Base-by-base conservation (phyloP, 2,888 invertebrate species). In the Thymelicus lineola region DNA sequence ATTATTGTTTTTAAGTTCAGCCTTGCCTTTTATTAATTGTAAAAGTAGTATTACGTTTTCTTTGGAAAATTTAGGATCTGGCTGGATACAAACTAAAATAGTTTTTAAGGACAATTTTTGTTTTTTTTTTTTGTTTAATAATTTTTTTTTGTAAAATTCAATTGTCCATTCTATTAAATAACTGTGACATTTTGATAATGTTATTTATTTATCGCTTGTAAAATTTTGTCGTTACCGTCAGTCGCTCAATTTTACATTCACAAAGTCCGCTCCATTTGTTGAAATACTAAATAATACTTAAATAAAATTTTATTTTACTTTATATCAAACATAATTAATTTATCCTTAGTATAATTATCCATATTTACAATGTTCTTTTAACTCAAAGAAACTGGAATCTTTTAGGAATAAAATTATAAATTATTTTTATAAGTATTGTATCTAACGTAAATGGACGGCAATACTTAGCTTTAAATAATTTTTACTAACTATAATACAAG, bases 321-420 rank as follows among this genome's bases (percentile, higher is more conserved):
- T 10, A 53, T 3, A 20, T 20, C 15, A 7, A 50, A 50, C 7
- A 55, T 42, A 28, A 55, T 42, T 61, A 53, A 20, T 62, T 57
- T 55, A 61, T 50, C 42, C 28, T 46, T 38, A 36, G 17, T 53
- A 60, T 35, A 66, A 60, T 50, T 66, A 67, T 36, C 57, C 62
- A 68, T 68, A 68, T 68, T 15, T 68, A 68, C 68, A 68, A 53
- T 17, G 57, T 45, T 55, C 61, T 15, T 68, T 68, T 62, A 46
- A 68, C 57, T 46, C 62, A 10, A 63, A 50, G 45, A 45, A 62
- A 55, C 12, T 55, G 28, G 10, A 28, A 55, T 14, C 15, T 12
- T 28, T 28, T 28, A 28, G 55, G 28, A 55, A 20, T 55, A 55
- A 55, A 55, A 55, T 55, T 28, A 55, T 14, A 55, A 55, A 42